phyloP scores from a whole-genome alignment of 2,888 invertebrate species.

The Clusia tigrina region DNA sequence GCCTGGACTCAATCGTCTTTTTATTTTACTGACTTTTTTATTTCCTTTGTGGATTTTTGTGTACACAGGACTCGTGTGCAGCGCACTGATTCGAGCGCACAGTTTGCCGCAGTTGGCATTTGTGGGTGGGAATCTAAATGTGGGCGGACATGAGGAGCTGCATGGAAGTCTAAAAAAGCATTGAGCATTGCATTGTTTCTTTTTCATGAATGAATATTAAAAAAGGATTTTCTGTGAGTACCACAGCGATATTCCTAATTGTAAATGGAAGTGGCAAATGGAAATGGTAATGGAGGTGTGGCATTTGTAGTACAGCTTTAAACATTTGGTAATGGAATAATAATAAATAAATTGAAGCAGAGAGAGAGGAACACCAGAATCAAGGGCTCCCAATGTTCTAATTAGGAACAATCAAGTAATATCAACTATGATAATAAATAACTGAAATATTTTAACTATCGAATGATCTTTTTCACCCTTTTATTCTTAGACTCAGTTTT shows the following conservation, averaged over 20 bases:
- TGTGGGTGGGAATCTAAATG: neutral
- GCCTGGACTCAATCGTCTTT: conserved; percentile 6
- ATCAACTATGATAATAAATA: neutral
- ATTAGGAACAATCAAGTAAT: neutral
- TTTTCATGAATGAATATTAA: no score
- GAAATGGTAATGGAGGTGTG: no score
- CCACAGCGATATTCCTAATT: no score
- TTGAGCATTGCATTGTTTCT: no score
- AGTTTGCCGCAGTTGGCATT: neutral
- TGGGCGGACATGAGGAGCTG: neutral
- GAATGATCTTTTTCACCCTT: no score
- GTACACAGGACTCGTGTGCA: conserved; percentile 7
- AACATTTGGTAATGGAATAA: no score
- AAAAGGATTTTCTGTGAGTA: no score
- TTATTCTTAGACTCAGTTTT: no score
- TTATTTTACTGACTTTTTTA: conserved; percentile 11
- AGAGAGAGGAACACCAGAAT: neutral
- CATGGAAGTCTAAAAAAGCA: neutral
- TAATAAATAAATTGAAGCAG: no score
- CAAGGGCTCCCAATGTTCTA: neutral
- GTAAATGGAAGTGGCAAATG: no score
- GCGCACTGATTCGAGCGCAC: conserved; percentile 24
- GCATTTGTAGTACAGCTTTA: no score
- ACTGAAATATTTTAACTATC: no score
- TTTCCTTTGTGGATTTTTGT: neutral